A percentile compares a stretch with the other conserved stretches of the same genome.
These are phyloP conservation scores for Etia nguti DNA, from an alignment of 2,113 vertebrate species.

Conservation along the genomic window DNA sequence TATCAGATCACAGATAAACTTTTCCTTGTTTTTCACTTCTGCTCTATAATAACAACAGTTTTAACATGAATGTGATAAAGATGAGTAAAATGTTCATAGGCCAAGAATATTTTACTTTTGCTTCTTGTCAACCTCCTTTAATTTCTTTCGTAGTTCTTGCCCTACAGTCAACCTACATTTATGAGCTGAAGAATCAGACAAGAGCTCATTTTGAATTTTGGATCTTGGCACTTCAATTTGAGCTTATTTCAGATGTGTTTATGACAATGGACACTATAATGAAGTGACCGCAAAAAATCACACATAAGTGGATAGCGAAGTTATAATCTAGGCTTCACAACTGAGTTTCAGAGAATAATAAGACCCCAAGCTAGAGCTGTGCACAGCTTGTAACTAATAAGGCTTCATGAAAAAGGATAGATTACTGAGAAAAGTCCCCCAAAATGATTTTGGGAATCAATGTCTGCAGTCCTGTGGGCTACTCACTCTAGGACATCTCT, in stretches of 20 bases:
- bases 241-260: background rate
- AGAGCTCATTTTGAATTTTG: background rate
- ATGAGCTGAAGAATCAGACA: background rate
- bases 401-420: background rate
- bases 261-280: background rate
- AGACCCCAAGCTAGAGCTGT: background rate
- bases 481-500: constrained; percentile 97
- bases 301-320: background rate
- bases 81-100: background rate
- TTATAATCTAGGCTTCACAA: background rate
- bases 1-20: background rate
- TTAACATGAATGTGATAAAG: background rate
- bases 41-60: background rate
- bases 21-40: background rate
- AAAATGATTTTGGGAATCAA: background rate
- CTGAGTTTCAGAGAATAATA: background rate
- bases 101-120: background rate
- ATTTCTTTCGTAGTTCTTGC: background rate
- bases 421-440: background rate
- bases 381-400: background rate
- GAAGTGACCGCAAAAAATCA: background rate
- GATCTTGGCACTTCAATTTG: background rate
- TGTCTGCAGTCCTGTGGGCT: background rate
- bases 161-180: background rate
- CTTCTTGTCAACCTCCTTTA: background rate